Percentiles rank a stretch among this genome's conserved stretches.
phyloP scores from a whole-genome alignment of 2,888 invertebrate species.

The Boloria selene region DNA sequence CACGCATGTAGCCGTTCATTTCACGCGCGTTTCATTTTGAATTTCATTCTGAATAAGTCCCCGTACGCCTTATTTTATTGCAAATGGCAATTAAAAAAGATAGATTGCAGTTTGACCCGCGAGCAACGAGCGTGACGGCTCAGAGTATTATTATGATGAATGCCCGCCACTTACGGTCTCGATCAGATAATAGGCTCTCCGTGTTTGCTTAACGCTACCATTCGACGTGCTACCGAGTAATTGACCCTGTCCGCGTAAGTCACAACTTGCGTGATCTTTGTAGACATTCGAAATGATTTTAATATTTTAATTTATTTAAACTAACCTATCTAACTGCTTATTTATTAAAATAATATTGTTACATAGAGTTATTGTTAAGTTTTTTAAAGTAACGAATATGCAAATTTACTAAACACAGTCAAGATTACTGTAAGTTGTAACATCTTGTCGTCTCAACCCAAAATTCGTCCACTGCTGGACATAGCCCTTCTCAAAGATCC shows the following conservation, averaged over 20 bases:
- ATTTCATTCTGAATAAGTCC: slow-evolving; percentile 23
- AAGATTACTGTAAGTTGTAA: no score
- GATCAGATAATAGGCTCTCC: slow-evolving; percentile 66
- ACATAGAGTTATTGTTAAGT: no score
- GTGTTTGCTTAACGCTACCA: slow-evolving; percentile 64
- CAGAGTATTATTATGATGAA: slow-evolving; percentile 76
- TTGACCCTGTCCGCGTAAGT: slow-evolving; percentile 22
- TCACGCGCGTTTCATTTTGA: slow-evolving; percentile 23
- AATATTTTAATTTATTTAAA: background rate
- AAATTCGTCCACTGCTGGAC: no score
- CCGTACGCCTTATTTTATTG: slow-evolving; percentile 56
- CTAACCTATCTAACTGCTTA: no score
- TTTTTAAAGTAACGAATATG: no score
- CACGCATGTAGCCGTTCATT: slow-evolving; percentile 29
- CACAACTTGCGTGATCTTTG: slow-evolving; percentile 15
- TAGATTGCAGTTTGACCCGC: slow-evolving; percentile 79
- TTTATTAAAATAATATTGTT: no score
- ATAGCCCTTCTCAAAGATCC: no score
- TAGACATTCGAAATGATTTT: background rate
- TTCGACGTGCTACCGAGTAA: slow-evolving; percentile 26
- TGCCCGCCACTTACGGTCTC: slow-evolving; percentile 67
- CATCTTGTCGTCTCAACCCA: no score
- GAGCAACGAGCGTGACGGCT: slow-evolving; percentile 74
- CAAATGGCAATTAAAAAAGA: slow-evolving; percentile 78
- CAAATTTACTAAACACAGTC: no score